These are phyloP conservation scores for Phalangium opilio DNA, from an alignment of 2,888 invertebrate genomes.

Conservation along the genomic window DNA sequence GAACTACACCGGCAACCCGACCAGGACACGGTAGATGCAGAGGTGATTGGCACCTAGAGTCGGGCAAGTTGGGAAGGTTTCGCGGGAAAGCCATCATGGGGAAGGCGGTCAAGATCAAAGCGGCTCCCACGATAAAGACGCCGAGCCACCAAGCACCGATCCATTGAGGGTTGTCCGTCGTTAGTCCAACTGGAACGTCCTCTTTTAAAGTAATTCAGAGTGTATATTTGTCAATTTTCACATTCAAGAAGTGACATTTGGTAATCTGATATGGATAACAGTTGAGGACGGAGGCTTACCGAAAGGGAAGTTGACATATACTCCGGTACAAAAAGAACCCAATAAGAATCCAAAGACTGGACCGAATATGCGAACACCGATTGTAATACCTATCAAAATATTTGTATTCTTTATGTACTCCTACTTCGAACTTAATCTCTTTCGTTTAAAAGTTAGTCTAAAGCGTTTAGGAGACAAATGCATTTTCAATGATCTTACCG, in stretches of 20 bases:
- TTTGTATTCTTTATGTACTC: no score
- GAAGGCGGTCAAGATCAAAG: constrained; percentile 63
- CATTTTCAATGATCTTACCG: constrained; percentile 51
- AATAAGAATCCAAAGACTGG: constrained; percentile 79
- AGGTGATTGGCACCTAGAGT: no score
- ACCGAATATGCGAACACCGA: constrained; percentile 75
- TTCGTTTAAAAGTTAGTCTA: neutral
- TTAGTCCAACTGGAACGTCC: constrained; percentile 10
- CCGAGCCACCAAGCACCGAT: constrained; percentile 97
- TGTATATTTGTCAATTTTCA: no score
- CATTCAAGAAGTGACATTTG: no score
- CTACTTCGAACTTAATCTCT: no score
- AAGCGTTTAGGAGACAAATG: no score
- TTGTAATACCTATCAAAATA: constrained; percentile 87
- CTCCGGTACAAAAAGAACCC: constrained; percentile 70
- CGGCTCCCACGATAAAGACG: constrained; percentile 57
- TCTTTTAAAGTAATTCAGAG: constrained; percentile 14
- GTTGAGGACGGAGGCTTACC: constrained; percentile 24
- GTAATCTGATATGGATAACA: no score
- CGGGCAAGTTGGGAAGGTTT: constrained; percentile 38
- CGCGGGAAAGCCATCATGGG: constrained; percentile 85
- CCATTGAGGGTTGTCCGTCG: constrained; percentile 61
- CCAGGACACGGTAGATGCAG: no score
- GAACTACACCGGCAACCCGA: no score
- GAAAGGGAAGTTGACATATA: constrained; percentile 61